A percentile compares a stretch with the other conserved stretches of the same genome.
Evolutionary conservation across 2,888 invertebrate genomes (phyloP).

Genomic region (Scaptodrosophila latifasciaeformis): DNA sequence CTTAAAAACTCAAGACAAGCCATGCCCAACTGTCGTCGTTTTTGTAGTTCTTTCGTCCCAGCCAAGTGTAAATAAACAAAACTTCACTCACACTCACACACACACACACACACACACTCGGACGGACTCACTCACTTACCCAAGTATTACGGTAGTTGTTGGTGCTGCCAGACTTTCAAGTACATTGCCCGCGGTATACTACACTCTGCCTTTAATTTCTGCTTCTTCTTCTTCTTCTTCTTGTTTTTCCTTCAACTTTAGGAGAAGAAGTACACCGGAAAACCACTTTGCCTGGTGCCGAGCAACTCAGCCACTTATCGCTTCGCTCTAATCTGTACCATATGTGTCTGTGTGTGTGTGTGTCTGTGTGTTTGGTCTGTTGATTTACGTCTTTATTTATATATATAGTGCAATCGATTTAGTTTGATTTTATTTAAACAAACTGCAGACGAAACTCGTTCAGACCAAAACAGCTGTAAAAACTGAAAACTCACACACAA

Average conservation of each 20-base stretch:
- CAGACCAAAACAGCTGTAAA: conserved; percentile 13
- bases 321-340: too few species aligned
- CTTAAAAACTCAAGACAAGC: conserved; percentile 46
- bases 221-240: conserved; percentile 2
- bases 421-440: conserved; percentile 30
- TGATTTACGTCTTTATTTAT: conserved; percentile 55
- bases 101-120: not conserved
- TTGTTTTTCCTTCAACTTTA: too few species aligned
- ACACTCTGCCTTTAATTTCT: conserved; percentile 38
- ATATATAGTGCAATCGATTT: conserved; percentile 45
- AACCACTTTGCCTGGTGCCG: conserved; percentile 32
- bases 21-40: too few species aligned
- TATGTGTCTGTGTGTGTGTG: too few species aligned
- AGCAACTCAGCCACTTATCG: not conserved
- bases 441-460: too few species aligned
- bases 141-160: too few species aligned
- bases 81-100: conserved; percentile 28
- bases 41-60: too few species aligned
- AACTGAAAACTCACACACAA: too few species aligned
- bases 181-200: conserved; percentile 32
- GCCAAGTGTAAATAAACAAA: conserved; percentile 55
- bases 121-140: not conserved
- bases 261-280: too few species aligned
- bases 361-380: conserved; percentile 14
- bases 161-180: too few species aligned